Evolutionary conservation across 1,140 invertebrate genomes (phyloP), one percentile per base, ranked within the genome.

Genomic region (Vollenhovia emeryi): DNA sequence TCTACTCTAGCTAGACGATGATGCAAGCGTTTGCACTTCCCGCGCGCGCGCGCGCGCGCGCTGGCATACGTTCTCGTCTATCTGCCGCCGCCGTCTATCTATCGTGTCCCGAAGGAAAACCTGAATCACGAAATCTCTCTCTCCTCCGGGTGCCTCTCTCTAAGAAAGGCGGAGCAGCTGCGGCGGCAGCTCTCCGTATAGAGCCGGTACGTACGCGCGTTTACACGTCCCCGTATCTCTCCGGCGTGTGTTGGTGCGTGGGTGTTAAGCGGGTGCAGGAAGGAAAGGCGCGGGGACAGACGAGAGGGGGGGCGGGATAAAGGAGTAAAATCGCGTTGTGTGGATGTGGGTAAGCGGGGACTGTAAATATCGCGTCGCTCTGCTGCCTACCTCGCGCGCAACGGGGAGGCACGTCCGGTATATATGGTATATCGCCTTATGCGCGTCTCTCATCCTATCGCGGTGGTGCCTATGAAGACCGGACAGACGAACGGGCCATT

Each of bases 311-410:
- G 18, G 2, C 3, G 27, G 50, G 40, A 75, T 79, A 84, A 85
- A 60, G 24, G 55, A 76, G 80, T 87, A 84, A 82, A 89, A 89
- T 52, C 62, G 84, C 79, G 79, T 68, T 85, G 75, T 84, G 24
- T 66, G 59, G 79, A 89, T 79, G 87, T 89, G 78, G 84, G 73
- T 80, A 89, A 89, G 87, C 85, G 79, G 48, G 74, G 74, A 89
- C 74, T 85, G 87, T 90, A 90, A 90, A 90, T 90, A 90, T 88
- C 85, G 86, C 86, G 52, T 89, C 85, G 79, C 83, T 79, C 50
- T 66, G 88, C 87, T 89, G 87, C 88, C 88, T 90, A 90, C 85
- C 80, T 90, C 85, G 88, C 88, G 84, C 88, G 66, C 86, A 68
- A 87, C 84, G 33, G 87, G 87, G 87, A 88, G 84, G 75, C 88